These are phyloP conservation scores for Bovichtus variegatus DNA, from an alignment of 2,797 vertebrate species.

Conservation along the genomic window DNA sequence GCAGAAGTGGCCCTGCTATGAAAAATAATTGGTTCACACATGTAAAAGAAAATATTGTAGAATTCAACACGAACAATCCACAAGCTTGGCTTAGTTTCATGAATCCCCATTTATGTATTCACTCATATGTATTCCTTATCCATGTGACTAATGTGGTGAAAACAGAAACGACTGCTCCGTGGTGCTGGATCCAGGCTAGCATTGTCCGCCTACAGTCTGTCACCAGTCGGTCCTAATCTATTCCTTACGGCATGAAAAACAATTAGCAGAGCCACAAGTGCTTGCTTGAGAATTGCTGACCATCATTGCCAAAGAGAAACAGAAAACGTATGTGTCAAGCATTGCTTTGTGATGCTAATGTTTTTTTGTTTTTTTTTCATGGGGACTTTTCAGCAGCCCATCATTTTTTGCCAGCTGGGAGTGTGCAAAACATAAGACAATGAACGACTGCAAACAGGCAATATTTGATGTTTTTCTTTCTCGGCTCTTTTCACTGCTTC, in stretches of 20 bases:
- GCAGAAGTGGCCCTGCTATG: conserved; percentile 18
- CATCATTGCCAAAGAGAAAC: conserved; percentile 52
- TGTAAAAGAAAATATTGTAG: conserved; percentile 37
- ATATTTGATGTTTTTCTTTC: conserved; percentile 54
- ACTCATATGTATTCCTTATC: conserved; percentile 55
- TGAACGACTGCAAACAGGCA: conserved; percentile 53
- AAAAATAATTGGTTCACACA: conserved; percentile 47
- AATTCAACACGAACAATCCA: conserved; percentile 25
- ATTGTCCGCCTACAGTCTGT: conserved; percentile 76
- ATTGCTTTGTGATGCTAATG: conserved; percentile 61
- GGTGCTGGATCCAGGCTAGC: conserved; percentile 55
- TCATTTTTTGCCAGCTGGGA: conserved; percentile 43
- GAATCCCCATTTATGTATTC: conserved; percentile 52
- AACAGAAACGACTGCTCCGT: conserved; percentile 56
- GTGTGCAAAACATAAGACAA: conserved; percentile 39
- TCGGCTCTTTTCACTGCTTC: conserved; percentile 25
- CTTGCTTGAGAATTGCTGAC: conserved; percentile 57
- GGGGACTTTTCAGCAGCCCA: conserved; percentile 37
- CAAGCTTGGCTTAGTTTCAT: conserved; percentile 27
- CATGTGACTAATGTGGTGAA: conserved; percentile 69
- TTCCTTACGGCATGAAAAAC: conserved; percentile 61
- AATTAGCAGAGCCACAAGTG: conserved; percentile 57
- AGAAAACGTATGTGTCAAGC: conserved; percentile 46
- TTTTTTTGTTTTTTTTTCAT: conserved; percentile 46
- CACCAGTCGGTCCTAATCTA: conserved; percentile 63